A percentile compares a stretch with the other conserved stretches of the same genome.
Evolutionary conservation across 1,140 invertebrate genomes (phyloP).

Genomic region (Listronotus bonariensis): DNA sequence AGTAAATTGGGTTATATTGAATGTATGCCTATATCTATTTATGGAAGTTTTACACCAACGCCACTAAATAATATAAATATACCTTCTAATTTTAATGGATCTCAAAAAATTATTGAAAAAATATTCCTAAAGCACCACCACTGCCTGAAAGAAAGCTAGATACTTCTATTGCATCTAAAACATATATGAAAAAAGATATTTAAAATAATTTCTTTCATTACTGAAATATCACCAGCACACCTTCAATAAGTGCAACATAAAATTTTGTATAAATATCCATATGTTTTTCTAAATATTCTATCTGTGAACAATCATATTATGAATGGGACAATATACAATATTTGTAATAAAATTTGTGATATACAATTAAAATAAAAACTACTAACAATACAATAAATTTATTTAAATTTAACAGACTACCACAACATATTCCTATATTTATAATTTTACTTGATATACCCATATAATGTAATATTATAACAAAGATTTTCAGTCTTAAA

Average conservation of each 20-base stretch:
- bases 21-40: constrained; percentile 72
- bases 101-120: not conserved
- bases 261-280: no score
- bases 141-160: constrained; percentile 16
- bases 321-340: not conserved
- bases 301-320: not conserved
- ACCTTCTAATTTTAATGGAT: not conserved
- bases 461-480: no score
- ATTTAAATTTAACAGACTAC: no score
- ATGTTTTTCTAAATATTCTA: constrained; percentile 1
- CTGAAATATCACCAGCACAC: no score
- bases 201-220: constrained; percentile 9
- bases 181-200: constrained; percentile 50
- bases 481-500: no score
- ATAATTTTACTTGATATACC: no score
- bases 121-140: constrained; percentile 36
- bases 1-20: constrained; percentile 71
- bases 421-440: no score
- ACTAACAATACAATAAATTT: no score
- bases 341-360: constrained; percentile 3
- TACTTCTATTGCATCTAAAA: constrained; percentile 40
- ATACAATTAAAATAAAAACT: no score
- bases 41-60: constrained; percentile 54
- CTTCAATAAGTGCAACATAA: constrained; percentile 4
- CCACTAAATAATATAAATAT: constrained; percentile 8